phyloP scores from a whole-genome alignment of 2,888 invertebrate species.

The Rugalucina vietnamica region DNA sequence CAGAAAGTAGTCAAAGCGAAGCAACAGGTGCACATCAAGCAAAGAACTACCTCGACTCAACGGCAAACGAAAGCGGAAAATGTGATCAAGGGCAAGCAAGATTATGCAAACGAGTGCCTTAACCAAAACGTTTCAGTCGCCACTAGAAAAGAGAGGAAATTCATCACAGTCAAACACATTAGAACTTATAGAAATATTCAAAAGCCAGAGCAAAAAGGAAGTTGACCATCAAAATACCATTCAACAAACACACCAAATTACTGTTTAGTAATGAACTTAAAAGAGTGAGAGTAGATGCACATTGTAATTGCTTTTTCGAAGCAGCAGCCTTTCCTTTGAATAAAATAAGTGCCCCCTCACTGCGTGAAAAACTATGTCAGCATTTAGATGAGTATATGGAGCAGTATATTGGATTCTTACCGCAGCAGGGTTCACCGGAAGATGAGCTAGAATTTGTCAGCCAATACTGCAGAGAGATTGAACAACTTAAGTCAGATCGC shows the following conservation, averaged over 20 bases:
- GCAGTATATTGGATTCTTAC: background rate
- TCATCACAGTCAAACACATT: no score
- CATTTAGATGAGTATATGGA: no score
- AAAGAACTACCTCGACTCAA: no score
- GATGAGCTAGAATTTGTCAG: background rate
- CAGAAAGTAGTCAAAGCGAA: no score
- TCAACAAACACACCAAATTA: background rate
- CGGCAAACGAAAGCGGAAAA: no score
- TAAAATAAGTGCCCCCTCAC: background rate
- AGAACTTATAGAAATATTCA: no score
- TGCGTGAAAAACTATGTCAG: background rate
- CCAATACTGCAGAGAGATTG: background rate
- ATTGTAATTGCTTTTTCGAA: background rate
- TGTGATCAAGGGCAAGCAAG: no score
- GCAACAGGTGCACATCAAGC: no score
- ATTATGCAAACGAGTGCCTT: no score
- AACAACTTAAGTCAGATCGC: background rate
- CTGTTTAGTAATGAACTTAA: background rate
- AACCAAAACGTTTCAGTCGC: no score
- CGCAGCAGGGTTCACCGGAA: background rate
- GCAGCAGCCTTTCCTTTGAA: background rate
- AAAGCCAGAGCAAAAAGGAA: background rate
- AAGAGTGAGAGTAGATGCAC: background rate
- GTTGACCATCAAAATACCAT: background rate
- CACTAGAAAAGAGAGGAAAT: no score